phyloP scores from a whole-genome alignment of 2,113 vertebrate genomes.

The Glaucomys volans region DNA sequence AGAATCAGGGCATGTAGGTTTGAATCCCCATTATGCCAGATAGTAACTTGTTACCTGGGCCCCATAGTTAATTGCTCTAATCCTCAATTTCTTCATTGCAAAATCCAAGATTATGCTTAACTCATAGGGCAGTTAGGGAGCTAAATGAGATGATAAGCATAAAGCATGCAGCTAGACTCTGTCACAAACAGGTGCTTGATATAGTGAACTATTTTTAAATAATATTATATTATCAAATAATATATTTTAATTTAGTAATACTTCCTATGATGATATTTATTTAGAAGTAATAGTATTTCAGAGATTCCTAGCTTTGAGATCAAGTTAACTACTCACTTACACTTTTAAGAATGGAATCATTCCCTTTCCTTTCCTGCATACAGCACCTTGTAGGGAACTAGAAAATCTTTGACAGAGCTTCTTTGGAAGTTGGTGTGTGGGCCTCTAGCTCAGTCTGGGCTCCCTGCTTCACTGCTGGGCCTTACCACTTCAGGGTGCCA shows the following conservation, averaged over 20 bases:
- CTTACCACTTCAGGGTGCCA: background rate
- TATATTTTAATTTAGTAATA: background rate
- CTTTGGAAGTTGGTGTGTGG: background rate
- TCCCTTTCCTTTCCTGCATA: background rate
- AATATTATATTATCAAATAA: background rate
- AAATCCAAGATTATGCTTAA: conserved; percentile 27
- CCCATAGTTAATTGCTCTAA: background rate
- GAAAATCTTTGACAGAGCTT: background rate
- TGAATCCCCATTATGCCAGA: background rate
- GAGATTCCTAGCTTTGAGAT: background rate
- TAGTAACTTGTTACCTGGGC: background rate
- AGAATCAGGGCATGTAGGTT: background rate
- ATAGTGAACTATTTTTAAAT: background rate
- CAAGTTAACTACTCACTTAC: background rate
- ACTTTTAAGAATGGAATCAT: background rate
- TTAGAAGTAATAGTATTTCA: background rate
- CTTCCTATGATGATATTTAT: background rate
- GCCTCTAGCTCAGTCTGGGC: background rate
- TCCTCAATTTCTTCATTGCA: background rate
- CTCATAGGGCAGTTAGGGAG: background rate
- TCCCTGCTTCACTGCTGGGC: background rate
- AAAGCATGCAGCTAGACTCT: background rate
- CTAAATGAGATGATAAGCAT: background rate
- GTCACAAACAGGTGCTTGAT: background rate
- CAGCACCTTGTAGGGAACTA: background rate